Evolutionary conservation across 1,140 invertebrate genomes (phyloP), one percentile per base, ranked within the genome.

Genomic region (Drosophila lowei): DNA sequence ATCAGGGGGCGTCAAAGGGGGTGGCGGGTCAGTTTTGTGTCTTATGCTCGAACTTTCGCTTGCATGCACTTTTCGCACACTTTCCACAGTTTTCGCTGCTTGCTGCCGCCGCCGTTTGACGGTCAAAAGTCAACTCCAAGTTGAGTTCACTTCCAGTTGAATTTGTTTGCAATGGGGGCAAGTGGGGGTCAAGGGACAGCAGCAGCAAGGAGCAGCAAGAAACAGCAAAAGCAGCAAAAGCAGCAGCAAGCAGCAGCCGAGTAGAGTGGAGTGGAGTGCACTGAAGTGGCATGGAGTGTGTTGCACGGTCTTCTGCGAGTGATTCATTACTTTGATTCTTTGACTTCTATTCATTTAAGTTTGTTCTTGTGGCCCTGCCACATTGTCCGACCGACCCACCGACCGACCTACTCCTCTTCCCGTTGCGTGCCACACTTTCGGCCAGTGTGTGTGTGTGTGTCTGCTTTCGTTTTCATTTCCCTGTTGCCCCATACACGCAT

Each of bases 41-140:
- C 83, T 81, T 86, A 61, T 61, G 66, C 77, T 81, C 65, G 11
- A 76, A 88, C 81, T 81, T 88, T 86, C 83, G 83, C 81, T 88
- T 88, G 73, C 81, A 88, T 85, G 81, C 81, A 85, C 83, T 85
- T 85, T 83, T 38, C 11, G 75, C 80, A 64, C 79, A 84, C 79
- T 84, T 88, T 77, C 77, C 80, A 64, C 79, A 84, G 79, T 84
- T 81, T 77, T 83, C 83, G 81, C 78, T 84, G 74, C 66, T 67
- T 52, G 56, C 66, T 49, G 34, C 34, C 34, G 11, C 74, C 63
- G 57, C 43, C 64, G 83, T 86, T 86, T 88, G 84, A 88, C 83
- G 83, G 83, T 88, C 83, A 88, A 88, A 88, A 88, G 83, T 88
- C 83, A 88, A 88, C 83, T 88, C 75, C 83, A 88, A 88, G 83